Base-by-base conservation (phyloP, 1,140 invertebrate species). In the Drosophila grimshawi region DNA sequence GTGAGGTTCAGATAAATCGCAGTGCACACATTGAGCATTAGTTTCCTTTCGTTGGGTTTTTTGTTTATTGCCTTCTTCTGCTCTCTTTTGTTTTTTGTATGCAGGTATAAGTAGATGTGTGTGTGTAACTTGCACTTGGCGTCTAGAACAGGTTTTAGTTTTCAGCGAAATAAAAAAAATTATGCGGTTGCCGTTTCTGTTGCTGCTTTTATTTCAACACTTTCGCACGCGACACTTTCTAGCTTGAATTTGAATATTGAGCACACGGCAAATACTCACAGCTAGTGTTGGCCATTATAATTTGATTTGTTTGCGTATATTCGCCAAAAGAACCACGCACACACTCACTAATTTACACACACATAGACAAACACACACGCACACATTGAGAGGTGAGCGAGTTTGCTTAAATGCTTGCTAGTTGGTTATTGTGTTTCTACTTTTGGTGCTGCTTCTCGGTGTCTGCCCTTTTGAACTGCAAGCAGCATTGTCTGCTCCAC, bases 171-270 rank as follows among this genome's bases (percentile, higher is more conserved):
- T 63, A 51, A 57, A 53, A 57, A 53, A 76, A 76, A 60, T 59
- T 76, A 49, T 46, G 61, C 61, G 55, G 39, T 49, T 71, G 61
- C 53, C 46, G 52, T 19, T 19, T 19, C 49, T 66, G 57, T 57
- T 72, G 63, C 39, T 61, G 55, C 39, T 75, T 80, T 64, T 73
- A 80, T 80, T 80, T 85, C 72, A 71, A 88, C 80, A 88, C 83
- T 86, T 86, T 86, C 83, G 83, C 83, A 89, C 80, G 83, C 83
- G 83, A 86, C 83, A 88, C 83, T 88, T 88, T 88, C 85, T 89
- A 89, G 85, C 74, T 66, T 78, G 74, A 77, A 85, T 86, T 73
- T 61, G 64, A 73, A 76, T 80, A 77, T 88, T 88, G 80, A 80
- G 79, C 82, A 86, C 75, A 81, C 69, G 32, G 60, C 39, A 55